A percentile compares a stretch with the other conserved stretches of the same genome.
phyloP scores from a whole-genome alignment of 2,888 invertebrate species.

The Dynastes tityus region DNA sequence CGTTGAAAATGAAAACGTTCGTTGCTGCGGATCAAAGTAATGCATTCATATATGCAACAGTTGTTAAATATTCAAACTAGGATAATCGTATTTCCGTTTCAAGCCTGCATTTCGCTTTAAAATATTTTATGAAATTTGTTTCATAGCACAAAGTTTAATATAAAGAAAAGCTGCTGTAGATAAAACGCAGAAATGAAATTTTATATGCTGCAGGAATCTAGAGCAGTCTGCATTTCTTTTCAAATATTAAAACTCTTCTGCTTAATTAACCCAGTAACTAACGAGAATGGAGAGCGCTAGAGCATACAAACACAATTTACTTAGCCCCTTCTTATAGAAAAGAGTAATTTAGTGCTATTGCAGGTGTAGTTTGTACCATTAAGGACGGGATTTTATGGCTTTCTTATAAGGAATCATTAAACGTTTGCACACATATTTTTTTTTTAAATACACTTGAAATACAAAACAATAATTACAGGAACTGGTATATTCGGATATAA shows the following conservation, averaged over 20 bases:
- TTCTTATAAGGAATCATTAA: too few species aligned
- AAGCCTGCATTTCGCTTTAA: neutral
- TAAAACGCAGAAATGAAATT: neutral
- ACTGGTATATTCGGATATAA: too few species aligned
- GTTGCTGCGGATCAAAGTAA: neutral
- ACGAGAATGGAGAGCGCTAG: too few species aligned
- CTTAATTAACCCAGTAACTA: too few species aligned
- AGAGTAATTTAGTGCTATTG: too few species aligned
- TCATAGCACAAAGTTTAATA: neutral
- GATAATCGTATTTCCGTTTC: neutral
- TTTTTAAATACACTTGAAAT: too few species aligned
- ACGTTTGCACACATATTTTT: too few species aligned
- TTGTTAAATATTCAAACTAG: slow-evolving; percentile 8
- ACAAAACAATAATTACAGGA: too few species aligned
- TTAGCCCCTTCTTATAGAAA: too few species aligned
- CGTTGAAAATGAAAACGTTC: neutral
- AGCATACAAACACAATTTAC: too few species aligned
- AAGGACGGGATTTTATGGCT: too few species aligned
- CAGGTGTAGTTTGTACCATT: too few species aligned
- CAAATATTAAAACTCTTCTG: neutral
- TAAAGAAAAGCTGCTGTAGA: neutral
- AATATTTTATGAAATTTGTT: slow-evolving; percentile 3
- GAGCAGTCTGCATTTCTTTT: neutral
- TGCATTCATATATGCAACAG: slow-evolving; percentile 9
- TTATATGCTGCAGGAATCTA: neutral